Conservation (phyloP, 2,888 invertebrate genomes). For the Diadegma fenestrale region DNA sequence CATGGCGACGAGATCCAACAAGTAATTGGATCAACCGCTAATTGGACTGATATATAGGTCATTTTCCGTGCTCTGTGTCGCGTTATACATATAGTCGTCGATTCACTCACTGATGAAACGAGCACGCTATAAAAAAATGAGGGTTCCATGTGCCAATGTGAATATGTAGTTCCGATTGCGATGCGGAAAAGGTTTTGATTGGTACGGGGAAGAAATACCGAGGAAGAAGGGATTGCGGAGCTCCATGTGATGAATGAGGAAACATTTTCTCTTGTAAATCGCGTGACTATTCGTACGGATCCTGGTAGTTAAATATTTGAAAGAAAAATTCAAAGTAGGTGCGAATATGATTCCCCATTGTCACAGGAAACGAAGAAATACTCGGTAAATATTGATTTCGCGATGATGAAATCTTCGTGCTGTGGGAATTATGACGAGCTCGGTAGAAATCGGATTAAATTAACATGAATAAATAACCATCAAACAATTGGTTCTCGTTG, state of each 20-base stretch:
- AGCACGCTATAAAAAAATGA: conserved; percentile 24
- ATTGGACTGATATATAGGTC: conserved; percentile 49
- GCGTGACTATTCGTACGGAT: not conserved
- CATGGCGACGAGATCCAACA: conserved; percentile 36
- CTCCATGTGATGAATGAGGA: not conserved
- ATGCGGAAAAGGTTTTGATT: conserved; percentile 22
- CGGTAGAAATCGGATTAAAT: not conserved
- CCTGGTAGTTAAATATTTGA: not conserved
- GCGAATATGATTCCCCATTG: not conserved
- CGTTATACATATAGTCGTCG: conserved; percentile 16
- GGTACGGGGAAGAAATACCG: conserved; percentile 8
- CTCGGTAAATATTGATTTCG: not conserved
- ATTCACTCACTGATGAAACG: conserved; percentile 20
- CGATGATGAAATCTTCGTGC: not conserved
- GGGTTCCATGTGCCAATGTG: conserved; percentile 16
- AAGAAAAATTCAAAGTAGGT: not conserved
- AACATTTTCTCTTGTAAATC: not conserved
- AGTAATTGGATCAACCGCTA: conserved; percentile 39
- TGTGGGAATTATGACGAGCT: not conserved
- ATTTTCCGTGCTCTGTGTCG: not conserved
- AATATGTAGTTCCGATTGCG: conserved; percentile 44
- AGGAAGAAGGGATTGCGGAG: not conserved
- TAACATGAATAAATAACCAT: not conserved
- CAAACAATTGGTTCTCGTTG: conserved; percentile 21
- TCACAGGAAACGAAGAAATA: not conserved